These are phyloP conservation scores for Campoplex nolae DNA, from an alignment of 2,888 invertebrate genomes.

Conservation along the genomic window DNA sequence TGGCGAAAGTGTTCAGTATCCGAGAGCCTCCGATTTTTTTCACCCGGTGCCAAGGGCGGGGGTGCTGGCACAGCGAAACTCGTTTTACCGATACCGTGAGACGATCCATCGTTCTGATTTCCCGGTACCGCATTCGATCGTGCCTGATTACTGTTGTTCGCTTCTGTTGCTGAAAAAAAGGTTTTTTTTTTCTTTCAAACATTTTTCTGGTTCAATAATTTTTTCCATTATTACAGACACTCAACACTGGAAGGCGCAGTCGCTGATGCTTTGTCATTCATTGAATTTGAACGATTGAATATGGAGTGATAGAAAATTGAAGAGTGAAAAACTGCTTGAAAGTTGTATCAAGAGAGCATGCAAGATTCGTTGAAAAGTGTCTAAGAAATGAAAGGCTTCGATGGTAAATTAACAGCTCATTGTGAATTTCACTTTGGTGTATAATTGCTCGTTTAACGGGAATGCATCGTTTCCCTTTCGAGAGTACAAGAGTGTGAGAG, in stretches of 20 bases:
- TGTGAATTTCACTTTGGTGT: constrained; percentile 40
- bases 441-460: constrained; percentile 57
- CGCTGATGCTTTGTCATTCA: no score
- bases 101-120: constrained; percentile 75
- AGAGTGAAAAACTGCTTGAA: background rate
- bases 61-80: constrained; percentile 87
- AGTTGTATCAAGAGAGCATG: background rate
- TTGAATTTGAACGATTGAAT: no score
- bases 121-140: constrained; percentile 77
- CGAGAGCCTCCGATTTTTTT: constrained; percentile 86
- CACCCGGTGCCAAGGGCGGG: constrained; percentile 84
- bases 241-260: background rate
- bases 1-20: constrained; percentile 86
- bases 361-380: background rate
- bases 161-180: constrained; percentile 80
- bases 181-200: background rate
- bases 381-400: constrained; percentile 17
- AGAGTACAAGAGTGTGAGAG: constrained; percentile 6
- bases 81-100: constrained; percentile 81
- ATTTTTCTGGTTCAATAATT: background rate
- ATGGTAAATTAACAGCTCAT: constrained; percentile 31
- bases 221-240: background rate
- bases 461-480: constrained; percentile 46
- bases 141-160: constrained; percentile 80
- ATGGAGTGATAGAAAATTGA: background rate